These are phyloP conservation scores for Vanessa atalanta DNA, from an alignment of 1,140 invertebrate species.

Conservation along the genomic window DNA sequence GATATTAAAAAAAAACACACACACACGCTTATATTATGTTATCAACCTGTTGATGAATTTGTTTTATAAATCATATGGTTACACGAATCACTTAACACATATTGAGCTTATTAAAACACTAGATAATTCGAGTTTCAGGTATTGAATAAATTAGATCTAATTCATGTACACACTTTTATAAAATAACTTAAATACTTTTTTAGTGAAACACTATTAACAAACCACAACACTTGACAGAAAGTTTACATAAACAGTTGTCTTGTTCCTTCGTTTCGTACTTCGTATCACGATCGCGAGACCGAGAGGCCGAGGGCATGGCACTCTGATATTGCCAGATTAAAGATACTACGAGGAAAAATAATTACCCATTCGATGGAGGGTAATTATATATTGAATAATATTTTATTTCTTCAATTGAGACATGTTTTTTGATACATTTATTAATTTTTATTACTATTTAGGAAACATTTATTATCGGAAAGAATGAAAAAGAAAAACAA, in stretches of 20 bases:
- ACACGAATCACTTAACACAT: background rate
- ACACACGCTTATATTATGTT: constrained; percentile 9
- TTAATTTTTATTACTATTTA: no score
- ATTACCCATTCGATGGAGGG: background rate
- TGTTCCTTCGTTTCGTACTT: constrained; percentile 32
- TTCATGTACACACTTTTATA: constrained; percentile 41
- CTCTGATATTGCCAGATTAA: constrained; percentile 35
- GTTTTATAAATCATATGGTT: constrained; percentile 24
- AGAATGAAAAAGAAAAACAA: no score
- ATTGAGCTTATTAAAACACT: background rate
- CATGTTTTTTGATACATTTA: no score
- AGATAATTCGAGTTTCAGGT: background rate
- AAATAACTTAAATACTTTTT: constrained; percentile 40
- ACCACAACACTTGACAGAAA: constrained; percentile 47
- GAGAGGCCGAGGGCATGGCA: constrained; percentile 34
- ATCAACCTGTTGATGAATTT: constrained; percentile 28
- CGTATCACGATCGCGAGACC: constrained; percentile 15
- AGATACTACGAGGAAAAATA: background rate
- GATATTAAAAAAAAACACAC: background rate
- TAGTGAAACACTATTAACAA: constrained; percentile 1
- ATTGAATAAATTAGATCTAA: background rate
- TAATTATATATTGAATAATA: background rate
- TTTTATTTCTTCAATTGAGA: no score
- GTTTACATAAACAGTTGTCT: constrained; percentile 55
- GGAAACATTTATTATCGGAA: no score